These are phyloP conservation scores for Drosophila paulistorum DNA, from an alignment of 1,140 invertebrate species.

Conservation along the genomic window DNA sequence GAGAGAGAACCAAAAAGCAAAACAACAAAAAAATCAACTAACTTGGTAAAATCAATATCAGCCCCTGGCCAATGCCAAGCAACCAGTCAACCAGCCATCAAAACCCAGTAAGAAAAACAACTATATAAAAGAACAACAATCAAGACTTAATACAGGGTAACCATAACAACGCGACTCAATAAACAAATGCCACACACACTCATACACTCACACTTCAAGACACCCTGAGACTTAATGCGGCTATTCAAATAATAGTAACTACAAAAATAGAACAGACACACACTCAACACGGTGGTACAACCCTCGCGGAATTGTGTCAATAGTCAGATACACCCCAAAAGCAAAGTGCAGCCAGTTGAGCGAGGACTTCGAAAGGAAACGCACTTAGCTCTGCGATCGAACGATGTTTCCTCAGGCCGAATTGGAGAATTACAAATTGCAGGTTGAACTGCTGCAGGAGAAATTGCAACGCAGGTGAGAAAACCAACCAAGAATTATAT, in stretches of 20 bases:
- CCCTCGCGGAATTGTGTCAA: slow-evolving; percentile 61
- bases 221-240: slow-evolving; percentile 36
- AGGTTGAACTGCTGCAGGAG: slow-evolving; percentile 79
- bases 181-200: slow-evolving; percentile 58
- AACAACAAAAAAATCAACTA: slow-evolving; percentile 12
- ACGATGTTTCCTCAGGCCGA: slow-evolving; percentile 77
- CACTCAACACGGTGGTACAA: slow-evolving; percentile 56
- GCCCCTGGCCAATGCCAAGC: slow-evolving; percentile 71
- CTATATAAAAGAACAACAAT: slow-evolving; percentile 39
- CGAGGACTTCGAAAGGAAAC: slow-evolving; percentile 34
- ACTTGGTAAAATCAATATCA: slow-evolving; percentile 63
- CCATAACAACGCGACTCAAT: slow-evolving; percentile 67
- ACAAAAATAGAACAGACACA: slow-evolving; percentile 72
- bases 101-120: slow-evolving; percentile 30
- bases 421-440: slow-evolving; percentile 81
- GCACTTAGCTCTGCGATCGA: slow-evolving; percentile 15
- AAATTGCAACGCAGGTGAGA: slow-evolving; percentile 75
- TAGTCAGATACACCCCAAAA: neutral
- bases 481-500: too few species aligned
- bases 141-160: slow-evolving; percentile 47
- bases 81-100: slow-evolving; percentile 47
- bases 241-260: slow-evolving; percentile 66
- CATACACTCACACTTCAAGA: slow-evolving; percentile 15
- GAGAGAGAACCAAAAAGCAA: slow-evolving; percentile 33
- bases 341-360: slow-evolving; percentile 34